A percentile compares a stretch with the other conserved stretches of the same genome.
These are phyloP conservation scores for Haliclystus octoradiatus DNA, from an alignment of 30 jellyfish, hydroid and myxozoan species.

Conservation along the genomic window DNA sequence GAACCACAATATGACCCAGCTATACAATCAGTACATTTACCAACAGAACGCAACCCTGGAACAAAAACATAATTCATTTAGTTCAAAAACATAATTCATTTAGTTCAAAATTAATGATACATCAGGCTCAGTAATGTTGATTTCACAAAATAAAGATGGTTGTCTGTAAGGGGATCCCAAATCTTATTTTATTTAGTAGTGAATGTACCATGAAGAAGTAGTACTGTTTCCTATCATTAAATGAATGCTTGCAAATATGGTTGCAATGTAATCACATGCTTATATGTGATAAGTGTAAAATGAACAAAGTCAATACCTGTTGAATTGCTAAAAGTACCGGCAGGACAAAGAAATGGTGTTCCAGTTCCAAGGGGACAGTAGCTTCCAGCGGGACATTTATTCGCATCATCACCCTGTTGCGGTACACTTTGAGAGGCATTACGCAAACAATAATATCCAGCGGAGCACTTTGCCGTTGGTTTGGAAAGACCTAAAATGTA, in stretches of 20 bases:
- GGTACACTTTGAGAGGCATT: conserved; percentile 87
- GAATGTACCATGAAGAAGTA: not conserved
- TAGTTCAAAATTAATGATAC: too few species aligned
- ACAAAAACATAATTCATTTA: too few species aligned
- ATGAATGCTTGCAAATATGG: not conserved
- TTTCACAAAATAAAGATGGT: too few species aligned
- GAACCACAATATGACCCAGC: conserved; percentile 76
- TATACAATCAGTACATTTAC: conserved; percentile 73
- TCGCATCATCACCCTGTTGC: conserved; percentile 84
- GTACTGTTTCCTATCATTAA: not conserved
- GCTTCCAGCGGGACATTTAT: conserved; percentile 81
- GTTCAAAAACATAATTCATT: too few species aligned
- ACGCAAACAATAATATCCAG: conserved; percentile 78
- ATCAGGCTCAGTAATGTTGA: too few species aligned
- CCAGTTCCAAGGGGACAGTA: conserved; percentile 92
- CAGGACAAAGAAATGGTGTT: conserved; percentile 84
- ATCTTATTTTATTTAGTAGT: not conserved
- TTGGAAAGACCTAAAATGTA: conserved; percentile 61
- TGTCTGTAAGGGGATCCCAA: not conserved
- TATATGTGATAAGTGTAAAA: too few species aligned
- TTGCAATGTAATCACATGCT: too few species aligned
- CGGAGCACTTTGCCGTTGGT: conserved; percentile 64
- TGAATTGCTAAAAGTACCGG: conserved; percentile 70
- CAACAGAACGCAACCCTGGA: conserved; percentile 35
- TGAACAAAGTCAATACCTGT: conserved; percentile 53